Conservation (phyloP, 2,888 invertebrate species). For the Chalcosyrphus nemorum region DNA sequence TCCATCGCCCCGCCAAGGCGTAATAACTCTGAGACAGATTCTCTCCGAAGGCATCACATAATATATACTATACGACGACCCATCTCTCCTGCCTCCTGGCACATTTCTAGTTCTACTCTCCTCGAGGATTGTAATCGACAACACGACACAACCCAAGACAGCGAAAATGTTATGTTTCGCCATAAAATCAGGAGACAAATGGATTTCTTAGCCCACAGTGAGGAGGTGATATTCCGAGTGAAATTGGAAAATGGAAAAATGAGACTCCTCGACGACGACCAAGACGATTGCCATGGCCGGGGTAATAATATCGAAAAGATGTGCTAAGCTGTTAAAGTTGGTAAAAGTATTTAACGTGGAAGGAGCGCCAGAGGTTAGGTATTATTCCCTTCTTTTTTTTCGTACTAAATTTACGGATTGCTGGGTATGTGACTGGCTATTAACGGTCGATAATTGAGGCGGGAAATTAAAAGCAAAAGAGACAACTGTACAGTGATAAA, state of each 20-base stretch:
- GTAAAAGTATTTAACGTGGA: constrained; percentile 32
- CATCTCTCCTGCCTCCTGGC: background rate
- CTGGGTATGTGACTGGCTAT: background rate
- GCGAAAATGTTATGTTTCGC: constrained; percentile 46
- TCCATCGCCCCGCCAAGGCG: constrained; percentile 32
- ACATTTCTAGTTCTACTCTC: background rate
- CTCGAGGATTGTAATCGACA: constrained; percentile 38
- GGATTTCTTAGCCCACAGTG: constrained; percentile 15
- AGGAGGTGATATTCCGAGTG: constrained; percentile 29
- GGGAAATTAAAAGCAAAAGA: constrained; percentile 37
- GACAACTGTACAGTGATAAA: background rate
- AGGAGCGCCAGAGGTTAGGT: constrained; percentile 14
- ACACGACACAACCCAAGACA: constrained; percentile 14
- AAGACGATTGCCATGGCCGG: background rate
- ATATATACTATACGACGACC: background rate
- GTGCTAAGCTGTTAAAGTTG: constrained; percentile 57
- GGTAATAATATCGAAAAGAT: constrained; percentile 18
- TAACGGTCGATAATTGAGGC: constrained; percentile 48
- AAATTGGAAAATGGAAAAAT: constrained; percentile 44
- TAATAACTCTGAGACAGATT: constrained; percentile 50
- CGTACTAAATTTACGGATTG: constrained; percentile 25
- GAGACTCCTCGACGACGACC: constrained; percentile 1
- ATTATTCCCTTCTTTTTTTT: background rate
- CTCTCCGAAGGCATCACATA: constrained; percentile 23
- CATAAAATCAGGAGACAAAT: constrained; percentile 65